A percentile compares a stretch with the other conserved stretches of the same genome.
Evolutionary conservation across 2,888 invertebrate genomes (phyloP).

Genomic region (Cephus pygmeus): DNA sequence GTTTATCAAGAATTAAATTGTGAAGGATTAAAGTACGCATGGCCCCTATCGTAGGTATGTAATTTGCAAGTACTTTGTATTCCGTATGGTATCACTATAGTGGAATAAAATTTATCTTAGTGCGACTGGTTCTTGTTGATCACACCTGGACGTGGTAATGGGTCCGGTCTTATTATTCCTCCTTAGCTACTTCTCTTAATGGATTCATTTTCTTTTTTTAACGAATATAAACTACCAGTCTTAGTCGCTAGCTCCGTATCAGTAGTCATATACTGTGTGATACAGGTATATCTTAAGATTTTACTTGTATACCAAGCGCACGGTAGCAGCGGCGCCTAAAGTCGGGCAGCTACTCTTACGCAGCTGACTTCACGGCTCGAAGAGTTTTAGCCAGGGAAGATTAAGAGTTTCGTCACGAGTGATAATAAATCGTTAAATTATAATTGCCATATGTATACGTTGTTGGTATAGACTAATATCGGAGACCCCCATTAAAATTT

Average conservation of each 20-base stretch:
- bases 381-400: neutral
- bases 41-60: neutral
- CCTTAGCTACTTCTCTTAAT: neutral
- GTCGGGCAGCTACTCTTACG: neutral
- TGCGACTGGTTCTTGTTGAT: neutral
- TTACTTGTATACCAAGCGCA: neutral
- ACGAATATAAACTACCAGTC: neutral
- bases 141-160: neutral
- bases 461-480: neutral
- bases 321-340: neutral
- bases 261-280: neutral
- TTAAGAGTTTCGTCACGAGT: neutral
- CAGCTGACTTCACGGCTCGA: neutral
- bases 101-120: neutral
- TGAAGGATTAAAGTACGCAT: neutral
- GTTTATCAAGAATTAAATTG: neutral
- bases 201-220: neutral
- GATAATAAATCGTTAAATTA: neutral
- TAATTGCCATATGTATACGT: neutral
- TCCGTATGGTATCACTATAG: neutral
- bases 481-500: neutral
- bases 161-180: neutral
- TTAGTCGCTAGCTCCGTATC: neutral
- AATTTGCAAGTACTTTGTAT: neutral
- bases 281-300: neutral